Percentiles rank a stretch among this genome's conserved stretches.
phyloP scores from a whole-genome alignment of 2,113 vertebrate genomes.

The Cyrtonyx montezumae region DNA sequence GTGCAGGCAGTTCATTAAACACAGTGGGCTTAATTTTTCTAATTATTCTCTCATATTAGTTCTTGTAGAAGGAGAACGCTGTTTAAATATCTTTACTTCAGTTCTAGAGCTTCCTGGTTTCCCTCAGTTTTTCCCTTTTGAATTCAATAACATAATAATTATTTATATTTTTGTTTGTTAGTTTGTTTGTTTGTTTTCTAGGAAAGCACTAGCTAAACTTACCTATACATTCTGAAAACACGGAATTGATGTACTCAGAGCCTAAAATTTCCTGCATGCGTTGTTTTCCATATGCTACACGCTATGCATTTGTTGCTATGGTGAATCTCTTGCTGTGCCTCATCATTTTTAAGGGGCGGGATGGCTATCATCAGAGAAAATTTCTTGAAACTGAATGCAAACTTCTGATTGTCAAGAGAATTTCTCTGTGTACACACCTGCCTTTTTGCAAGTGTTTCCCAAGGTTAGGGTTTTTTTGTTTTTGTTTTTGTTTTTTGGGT shows the following conservation, averaged over 20 bases:
- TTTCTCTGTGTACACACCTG: conserved; percentile 43
- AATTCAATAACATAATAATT: background rate
- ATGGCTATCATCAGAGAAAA: conserved; percentile 46
- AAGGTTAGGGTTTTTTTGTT: background rate
- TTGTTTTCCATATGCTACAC: conserved; percentile 6
- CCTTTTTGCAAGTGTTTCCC: conserved; percentile 18
- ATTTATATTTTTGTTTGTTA: too few species aligned
- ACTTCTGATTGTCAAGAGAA: conserved; percentile 19
- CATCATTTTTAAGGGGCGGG: conserved; percentile 38
- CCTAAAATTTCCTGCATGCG: background rate
- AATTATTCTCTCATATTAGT: background rate
- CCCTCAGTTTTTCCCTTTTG: background rate
- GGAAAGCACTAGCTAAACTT: background rate
- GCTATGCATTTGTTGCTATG: conserved; percentile 4
- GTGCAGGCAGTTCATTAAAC: background rate
- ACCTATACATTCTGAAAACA: background rate
- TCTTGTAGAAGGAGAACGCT: background rate
- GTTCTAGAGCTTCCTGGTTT: background rate
- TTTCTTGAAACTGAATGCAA: conserved; percentile 48
- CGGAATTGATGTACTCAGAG: background rate
- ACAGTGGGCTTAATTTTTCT: background rate
- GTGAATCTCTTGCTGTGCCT: conserved; percentile 49
- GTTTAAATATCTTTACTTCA: background rate
- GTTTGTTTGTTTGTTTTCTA: too few species aligned
- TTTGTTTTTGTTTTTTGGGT: background rate